Evolutionary conservation across 2,113 vertebrate genomes (phyloP).

Genomic region (Ascaphus truei): DNA sequence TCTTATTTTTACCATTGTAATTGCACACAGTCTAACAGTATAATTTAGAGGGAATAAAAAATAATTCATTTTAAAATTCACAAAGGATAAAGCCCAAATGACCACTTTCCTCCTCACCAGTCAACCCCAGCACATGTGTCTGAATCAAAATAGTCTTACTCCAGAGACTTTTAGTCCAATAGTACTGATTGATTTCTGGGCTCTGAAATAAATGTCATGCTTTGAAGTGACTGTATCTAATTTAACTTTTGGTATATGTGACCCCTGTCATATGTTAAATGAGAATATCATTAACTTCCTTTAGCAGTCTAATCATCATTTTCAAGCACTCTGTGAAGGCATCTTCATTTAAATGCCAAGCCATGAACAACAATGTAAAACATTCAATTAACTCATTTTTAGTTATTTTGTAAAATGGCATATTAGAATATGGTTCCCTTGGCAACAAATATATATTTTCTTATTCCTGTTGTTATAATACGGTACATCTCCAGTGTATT

Average conservation of each 20-base stretch:
- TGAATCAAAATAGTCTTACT: not conserved
- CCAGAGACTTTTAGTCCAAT: not conserved
- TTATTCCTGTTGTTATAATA: not conserved
- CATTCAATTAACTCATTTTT: constrained; percentile 9
- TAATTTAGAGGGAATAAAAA: too few species aligned
- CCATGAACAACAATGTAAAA: not conserved
- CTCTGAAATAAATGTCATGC: constrained; percentile 23
- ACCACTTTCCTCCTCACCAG: not conserved
- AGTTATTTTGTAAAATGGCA: constrained; percentile 7
- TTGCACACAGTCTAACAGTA: too few species aligned
- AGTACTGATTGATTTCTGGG: constrained; percentile 6
- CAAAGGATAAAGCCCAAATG: too few species aligned
- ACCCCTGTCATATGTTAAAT: not conserved
- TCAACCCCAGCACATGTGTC: not conserved
- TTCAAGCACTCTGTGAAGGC: not conserved
- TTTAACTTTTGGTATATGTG: constrained; percentile 20
- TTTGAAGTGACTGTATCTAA: constrained; percentile 24
- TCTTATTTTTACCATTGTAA: too few species aligned
- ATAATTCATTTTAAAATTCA: too few species aligned
- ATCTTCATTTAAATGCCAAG: constrained; percentile 12
- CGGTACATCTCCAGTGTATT: constrained; percentile 15
- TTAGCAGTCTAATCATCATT: not conserved
- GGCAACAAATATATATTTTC: not conserved
- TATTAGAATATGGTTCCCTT: not conserved
- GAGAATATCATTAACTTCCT: constrained; percentile 10